Conservation (phyloP, 2,797 vertebrate genomes). For the Xyrichtys novacula region DNA sequence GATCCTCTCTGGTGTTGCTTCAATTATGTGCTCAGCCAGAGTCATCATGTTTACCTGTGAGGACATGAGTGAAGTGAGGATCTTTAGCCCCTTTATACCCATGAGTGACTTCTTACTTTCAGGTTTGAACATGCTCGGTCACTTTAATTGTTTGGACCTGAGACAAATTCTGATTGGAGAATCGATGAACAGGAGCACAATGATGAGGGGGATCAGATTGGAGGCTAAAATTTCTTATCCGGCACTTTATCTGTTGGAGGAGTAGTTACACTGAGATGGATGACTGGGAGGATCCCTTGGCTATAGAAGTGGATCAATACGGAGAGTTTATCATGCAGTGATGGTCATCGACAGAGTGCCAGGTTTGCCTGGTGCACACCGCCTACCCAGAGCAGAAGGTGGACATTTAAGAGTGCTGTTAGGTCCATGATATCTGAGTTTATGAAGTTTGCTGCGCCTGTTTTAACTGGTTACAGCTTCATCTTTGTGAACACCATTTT, state of each 20-base stretch:
- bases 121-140: constrained; percentile 1
- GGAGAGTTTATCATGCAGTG: constrained; percentile 82
- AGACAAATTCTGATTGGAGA: constrained; percentile 18
- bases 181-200: constrained; percentile 30
- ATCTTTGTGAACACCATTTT: constrained; percentile 7
- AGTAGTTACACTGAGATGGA: constrained; percentile 73
- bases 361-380: constrained; percentile 35
- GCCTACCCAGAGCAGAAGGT: constrained; percentile 42
- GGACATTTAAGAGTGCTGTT: constrained; percentile 24
- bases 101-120: background rate
- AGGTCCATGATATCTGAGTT: background rate
- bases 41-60: constrained; percentile 97
- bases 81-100: background rate
- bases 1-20: constrained; percentile 97
- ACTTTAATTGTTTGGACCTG: constrained; percentile 23
- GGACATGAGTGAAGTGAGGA: background rate
- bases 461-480: constrained; percentile 10
- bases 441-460: background rate
- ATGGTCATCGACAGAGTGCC: constrained; percentile 74
- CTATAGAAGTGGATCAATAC: constrained; percentile 79
- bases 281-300: constrained; percentile 73
- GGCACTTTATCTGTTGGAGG: constrained; percentile 55
- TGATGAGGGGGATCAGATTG: constrained; percentile 45
- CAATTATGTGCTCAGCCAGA: constrained; percentile 98
- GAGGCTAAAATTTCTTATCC: constrained; percentile 47